phyloP scores from a whole-genome alignment of 2,113 vertebrate species.

The Melanostigma gelatinosum region DNA sequence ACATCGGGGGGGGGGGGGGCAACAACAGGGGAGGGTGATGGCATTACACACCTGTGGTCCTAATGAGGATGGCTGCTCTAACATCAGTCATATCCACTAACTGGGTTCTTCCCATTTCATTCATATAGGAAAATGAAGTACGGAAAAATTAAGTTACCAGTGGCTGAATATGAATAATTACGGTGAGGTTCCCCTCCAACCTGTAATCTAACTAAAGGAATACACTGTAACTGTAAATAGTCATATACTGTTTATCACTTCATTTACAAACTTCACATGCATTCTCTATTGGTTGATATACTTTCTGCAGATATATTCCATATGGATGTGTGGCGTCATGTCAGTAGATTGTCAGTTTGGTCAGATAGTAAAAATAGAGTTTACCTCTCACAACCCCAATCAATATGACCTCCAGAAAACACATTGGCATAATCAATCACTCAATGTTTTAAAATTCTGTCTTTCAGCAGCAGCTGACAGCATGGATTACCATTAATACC shows the following conservation, averaged over 20 bases:
- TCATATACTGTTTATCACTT: not conserved
- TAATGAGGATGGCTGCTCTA: constrained; percentile 61
- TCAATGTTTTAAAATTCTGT: constrained; percentile 77
- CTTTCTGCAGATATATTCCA: not conserved
- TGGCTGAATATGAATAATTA: constrained; percentile 1
- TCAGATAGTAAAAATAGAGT: constrained; percentile 69
- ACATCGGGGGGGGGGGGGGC: constrained; percentile 12
- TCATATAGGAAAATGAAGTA: constrained; percentile 29
- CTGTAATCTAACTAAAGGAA: not conserved
- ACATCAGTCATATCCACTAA: constrained; percentile 56
- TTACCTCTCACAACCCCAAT: constrained; percentile 74
- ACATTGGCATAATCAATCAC: constrained; percentile 79
- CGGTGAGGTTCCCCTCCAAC: not conserved
- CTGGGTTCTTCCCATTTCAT: constrained; percentile 42
- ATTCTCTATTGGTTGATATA: not conserved
- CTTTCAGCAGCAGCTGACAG: constrained; percentile 81
- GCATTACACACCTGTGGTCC: constrained; percentile 71
- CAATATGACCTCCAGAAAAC: constrained; percentile 81
- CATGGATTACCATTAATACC: constrained; percentile 76
- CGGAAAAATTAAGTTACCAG: constrained; percentile 25
- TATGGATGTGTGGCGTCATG: constrained; percentile 16
- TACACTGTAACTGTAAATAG: not conserved
- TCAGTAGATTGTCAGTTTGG: constrained; percentile 49
- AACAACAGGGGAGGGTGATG: constrained; percentile 48
- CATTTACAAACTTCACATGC: not conserved